Base-by-base conservation (phyloP, 2,888 invertebrate genomes). In the Melanostoma scalare region DNA sequence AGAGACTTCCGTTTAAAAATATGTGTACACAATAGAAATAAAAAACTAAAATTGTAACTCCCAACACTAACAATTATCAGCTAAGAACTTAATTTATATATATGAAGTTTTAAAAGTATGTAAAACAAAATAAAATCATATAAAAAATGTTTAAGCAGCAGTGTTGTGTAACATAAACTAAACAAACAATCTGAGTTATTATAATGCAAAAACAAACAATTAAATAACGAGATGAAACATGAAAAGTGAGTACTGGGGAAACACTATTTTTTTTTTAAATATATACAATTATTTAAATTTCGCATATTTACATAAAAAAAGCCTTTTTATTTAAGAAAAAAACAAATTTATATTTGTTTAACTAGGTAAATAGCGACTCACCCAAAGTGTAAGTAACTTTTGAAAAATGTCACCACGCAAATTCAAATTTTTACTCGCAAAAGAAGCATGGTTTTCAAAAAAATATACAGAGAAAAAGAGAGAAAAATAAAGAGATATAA, bases 371-470 rank as follows among this genome's bases (percentile, higher is more conserved):
- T 76, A 31, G 48, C 48, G 72, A 82, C 82, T 82, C 78, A 82
- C 82, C 82, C 73, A 78, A 78, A 65, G 68, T 58, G 68, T 52
- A 73, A 44, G 65, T 52, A 73, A 82, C 73, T 78, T 73, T 82
- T 76, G 53, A 46, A 78, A 78, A 56, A 69, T 40, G 38, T 74
- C 53, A 78, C 63, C 82, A 63, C 78, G 78, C 73, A 78, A 58
- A 65, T 82, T 56, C 30, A 74, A 78, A 55, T 52, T 35, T 78
- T 82, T 65, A 63, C 82, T 82, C 82, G 78, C 78, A 78, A 82
- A 77, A 67, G 82, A 82, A 78, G 78, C 72, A 82, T 78, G 71
- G 63, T 81, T 71, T 65, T 61, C 52, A 30, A 36, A 55, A 56
- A 65, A 58, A 35, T 48, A 50, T 36, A 82, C 3, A 72, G 30